Base-by-base conservation (phyloP, 2,888 invertebrate species). In the Mellilla xanthometata region DNA sequence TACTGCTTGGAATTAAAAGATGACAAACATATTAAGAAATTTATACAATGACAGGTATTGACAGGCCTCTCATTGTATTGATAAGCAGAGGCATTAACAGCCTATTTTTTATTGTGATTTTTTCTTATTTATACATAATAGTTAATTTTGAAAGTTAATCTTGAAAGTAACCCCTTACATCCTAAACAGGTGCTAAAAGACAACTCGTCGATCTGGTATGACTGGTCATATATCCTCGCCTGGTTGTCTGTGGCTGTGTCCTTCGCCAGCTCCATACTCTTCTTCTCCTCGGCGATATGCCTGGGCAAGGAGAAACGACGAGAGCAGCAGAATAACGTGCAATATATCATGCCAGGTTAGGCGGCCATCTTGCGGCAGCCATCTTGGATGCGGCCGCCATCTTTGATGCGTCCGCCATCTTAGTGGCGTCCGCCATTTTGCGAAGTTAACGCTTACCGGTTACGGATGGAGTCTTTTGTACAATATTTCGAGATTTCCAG, bases 301-400 rank as follows among this genome's bases (percentile, higher is more conserved):
- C 91, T 96, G 64, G 92, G 93, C 75, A 93, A 92, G 81, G 96
- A 96, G 82, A 93, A 93, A 65, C 93, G 93, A 56, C 92, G 92
- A 61, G 94, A 94, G 73, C 92, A 92, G 62, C 92, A 92, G 72
- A 92, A 94, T 75, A 95, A 95, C 83, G 94, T 95, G 91, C 95
- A 95, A 86, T 96, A 96, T 92, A 94, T 96, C 74, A 95, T 95
- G 95, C 95, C 95, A 94, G 95, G 95, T 95, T 91, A 91, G 89
- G 74, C 80, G 77, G 84, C 81, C 80, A 78, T 77, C 32, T 73
- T 71, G 69, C 52, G 56, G 60, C 60, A 59, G 62, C 76, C 76
- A 78, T 77, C 40, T 76, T 71, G n/a, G n/a, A n/a, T n/a, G n/a
- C n/a, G n/a, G n/a, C n/a, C n/a, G n/a, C n/a, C n/a, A n/a, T n/a